These are phyloP conservation scores for Fistularia commersonii DNA, from an alignment of 2,797 vertebrate genomes.

Conservation along the genomic window DNA sequence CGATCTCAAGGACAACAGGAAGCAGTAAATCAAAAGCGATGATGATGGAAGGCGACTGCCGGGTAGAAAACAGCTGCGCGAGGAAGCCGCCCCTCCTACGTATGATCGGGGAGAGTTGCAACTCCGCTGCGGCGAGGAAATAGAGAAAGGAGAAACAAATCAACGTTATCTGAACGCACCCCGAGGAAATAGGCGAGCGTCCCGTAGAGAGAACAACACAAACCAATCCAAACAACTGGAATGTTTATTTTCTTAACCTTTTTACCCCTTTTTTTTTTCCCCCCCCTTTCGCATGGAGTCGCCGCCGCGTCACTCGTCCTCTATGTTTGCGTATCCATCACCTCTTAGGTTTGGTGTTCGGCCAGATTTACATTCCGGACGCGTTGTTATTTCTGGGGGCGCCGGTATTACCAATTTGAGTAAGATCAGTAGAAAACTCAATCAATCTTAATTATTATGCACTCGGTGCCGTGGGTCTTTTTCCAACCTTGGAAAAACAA, in stretches of 20 bases:
- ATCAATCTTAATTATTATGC: not conserved
- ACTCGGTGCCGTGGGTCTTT: not conserved
- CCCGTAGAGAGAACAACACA: constrained; percentile 39
- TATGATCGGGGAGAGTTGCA: not conserved
- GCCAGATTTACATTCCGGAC: constrained; percentile 13
- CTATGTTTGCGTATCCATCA: constrained; percentile 2
- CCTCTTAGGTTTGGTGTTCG: constrained; percentile 1
- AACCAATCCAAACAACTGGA: constrained; percentile 30
- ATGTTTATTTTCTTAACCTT: constrained; percentile 50
- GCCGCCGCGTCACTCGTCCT: constrained; percentile 9
- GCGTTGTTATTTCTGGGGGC: constrained; percentile 1
- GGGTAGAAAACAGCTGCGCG: constrained; percentile 49
- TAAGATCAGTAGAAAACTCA: constrained; percentile 4
- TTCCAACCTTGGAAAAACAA: constrained; percentile 13
- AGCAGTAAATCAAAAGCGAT: constrained; percentile 54
- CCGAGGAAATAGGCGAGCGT: constrained; percentile 35
- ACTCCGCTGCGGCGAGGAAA: constrained; percentile 43
- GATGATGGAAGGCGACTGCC: constrained; percentile 33
- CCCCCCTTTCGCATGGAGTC: too few relatives aligned
- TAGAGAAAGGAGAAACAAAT: constrained; percentile 32
- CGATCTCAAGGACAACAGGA: constrained; percentile 51
- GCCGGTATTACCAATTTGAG: constrained; percentile 4
- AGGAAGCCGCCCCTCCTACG: constrained; percentile 2
- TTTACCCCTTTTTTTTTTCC: constrained; percentile 17
- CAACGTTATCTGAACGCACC: constrained; percentile 31